Evolutionary conservation across 2,888 invertebrate genomes (phyloP).

Genomic region (Lasioglossum morio): DNA sequence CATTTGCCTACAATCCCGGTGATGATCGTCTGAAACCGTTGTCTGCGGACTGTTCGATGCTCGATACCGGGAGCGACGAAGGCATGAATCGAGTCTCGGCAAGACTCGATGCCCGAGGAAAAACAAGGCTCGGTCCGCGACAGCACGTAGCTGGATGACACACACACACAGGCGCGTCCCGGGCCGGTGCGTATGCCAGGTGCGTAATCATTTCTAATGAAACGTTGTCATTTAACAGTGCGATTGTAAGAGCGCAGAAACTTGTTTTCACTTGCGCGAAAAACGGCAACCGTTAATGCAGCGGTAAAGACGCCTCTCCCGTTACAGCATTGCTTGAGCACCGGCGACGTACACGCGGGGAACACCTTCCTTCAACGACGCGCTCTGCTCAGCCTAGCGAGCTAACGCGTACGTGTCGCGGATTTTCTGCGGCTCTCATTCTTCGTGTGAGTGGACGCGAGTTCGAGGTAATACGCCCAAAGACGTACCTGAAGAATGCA

Average conservation of each 20-base stretch:
- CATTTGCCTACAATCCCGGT: conserved; percentile 8
- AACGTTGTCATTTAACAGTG: conserved; percentile 82
- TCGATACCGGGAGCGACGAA: conserved; percentile 44
- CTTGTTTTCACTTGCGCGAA: conserved; percentile 84
- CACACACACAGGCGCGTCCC: conserved; percentile 41
- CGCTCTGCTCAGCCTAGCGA: conserved; percentile 41
- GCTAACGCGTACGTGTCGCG: conserved; percentile 56
- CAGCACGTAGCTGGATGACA: conserved; percentile 15
- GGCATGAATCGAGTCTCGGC: conserved; percentile 30
- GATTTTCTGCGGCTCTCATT: conserved; percentile 39
- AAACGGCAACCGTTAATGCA: conserved; percentile 85
- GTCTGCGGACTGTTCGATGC: conserved; percentile 8
- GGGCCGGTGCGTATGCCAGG: conserved; percentile 61
- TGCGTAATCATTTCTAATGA: conserved; percentile 83
- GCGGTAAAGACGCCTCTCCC: conserved; percentile 85
- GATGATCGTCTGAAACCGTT: neutral
- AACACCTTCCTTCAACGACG: conserved; percentile 71
- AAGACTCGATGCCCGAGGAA: conserved; percentile 30
- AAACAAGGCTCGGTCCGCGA: conserved; percentile 48
- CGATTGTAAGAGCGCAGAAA: conserved; percentile 81
- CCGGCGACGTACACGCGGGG: conserved; percentile 73
- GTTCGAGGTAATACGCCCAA: conserved; percentile 43
- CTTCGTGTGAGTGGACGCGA: neutral
- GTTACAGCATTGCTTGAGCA: conserved; percentile 80
- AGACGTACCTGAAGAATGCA: conserved; percentile 42